Evolutionary conservation across 2,797 vertebrate genomes (phyloP).

Genomic region (Pipistrellus kuhlii): DNA sequence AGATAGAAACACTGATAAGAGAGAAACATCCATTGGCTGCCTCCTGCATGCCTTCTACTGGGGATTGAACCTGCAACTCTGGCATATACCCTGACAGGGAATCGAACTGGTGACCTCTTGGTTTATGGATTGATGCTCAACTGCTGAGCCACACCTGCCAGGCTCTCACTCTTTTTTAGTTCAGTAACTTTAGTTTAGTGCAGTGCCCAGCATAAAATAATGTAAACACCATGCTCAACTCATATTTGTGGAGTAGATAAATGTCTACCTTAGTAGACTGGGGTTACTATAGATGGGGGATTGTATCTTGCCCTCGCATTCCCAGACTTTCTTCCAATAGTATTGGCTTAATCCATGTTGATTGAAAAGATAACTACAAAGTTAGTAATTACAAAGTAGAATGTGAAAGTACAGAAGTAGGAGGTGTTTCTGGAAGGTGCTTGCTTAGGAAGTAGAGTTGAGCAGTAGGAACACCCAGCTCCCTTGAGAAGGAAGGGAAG

Average conservation of each 20-base stretch:
- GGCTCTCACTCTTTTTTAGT: background rate
- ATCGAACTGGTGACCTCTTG: too few relatives aligned
- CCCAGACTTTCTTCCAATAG: background rate
- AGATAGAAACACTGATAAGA: too few relatives aligned
- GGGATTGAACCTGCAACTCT: too few relatives aligned
- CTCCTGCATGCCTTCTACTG: too few relatives aligned
- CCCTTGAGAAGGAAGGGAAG: background rate
- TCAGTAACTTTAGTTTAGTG: background rate
- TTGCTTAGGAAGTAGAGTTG: background rate
- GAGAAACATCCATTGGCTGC: too few relatives aligned
- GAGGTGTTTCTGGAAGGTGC: background rate
- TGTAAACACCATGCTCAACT: background rate
- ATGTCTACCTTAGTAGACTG: background rate
- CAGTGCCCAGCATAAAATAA: background rate
- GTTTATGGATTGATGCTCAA: too few relatives aligned
- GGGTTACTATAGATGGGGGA: too few relatives aligned
- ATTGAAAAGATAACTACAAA: background rate
- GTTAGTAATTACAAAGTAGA: background rate
- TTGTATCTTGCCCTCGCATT: background rate
- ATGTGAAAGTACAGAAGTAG: background rate
- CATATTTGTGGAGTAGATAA: background rate
- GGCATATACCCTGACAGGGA: too few relatives aligned
- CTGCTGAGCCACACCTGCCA: too few relatives aligned
- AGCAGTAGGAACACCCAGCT: background rate
- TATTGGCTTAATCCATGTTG: background rate